phyloP scores from a whole-genome alignment of 2,888 invertebrate genomes.

The Furcula furcula region DNA sequence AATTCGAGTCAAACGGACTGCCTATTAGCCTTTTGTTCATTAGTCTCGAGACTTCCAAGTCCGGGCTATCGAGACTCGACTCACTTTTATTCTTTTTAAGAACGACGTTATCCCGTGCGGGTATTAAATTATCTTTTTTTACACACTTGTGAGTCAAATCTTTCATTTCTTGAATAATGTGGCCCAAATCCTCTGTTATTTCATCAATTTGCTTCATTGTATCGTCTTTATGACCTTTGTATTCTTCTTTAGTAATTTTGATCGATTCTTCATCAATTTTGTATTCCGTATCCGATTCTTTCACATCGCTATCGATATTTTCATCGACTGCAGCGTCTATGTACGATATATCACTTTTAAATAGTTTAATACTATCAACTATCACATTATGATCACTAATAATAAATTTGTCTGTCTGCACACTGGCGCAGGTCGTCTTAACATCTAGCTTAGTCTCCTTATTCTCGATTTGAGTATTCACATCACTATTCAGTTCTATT shows the following conservation, averaged over 20 bases:
- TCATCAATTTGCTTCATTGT: conserved; percentile 63
- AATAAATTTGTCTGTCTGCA: background rate
- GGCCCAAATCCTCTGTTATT: conserved; percentile 66
- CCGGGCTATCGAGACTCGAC: conserved; percentile 77
- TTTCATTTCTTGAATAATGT: conserved; percentile 65
- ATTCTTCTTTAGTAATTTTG: background rate
- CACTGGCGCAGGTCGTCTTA: background rate
- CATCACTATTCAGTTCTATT: conserved; percentile 1
- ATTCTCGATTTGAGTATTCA: conserved; percentile 1
- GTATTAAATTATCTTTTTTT: conserved; percentile 51
- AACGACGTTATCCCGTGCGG: conserved; percentile 62
- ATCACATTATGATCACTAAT: conserved; percentile 7
- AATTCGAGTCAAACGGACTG: conserved; percentile 71
- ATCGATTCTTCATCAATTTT: background rate
- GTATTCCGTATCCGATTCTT: no score
- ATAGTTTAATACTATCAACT: conserved; percentile 24
- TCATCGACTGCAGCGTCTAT: conserved; percentile 41
- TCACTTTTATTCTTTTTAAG: conserved; percentile 78
- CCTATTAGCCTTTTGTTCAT: conserved; percentile 63
- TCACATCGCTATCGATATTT: conserved; percentile 43
- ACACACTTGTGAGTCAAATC: conserved; percentile 49
- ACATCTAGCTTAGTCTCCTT: background rate
- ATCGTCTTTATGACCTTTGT: conserved; percentile 7
- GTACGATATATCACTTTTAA: conserved; percentile 29
- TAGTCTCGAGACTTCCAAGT: conserved; percentile 73